Evolutionary conservation across 2,888 invertebrate species (phyloP), one percentile per base, ranked within the genome.

Genomic region (Phorcus lineatus): DNA sequence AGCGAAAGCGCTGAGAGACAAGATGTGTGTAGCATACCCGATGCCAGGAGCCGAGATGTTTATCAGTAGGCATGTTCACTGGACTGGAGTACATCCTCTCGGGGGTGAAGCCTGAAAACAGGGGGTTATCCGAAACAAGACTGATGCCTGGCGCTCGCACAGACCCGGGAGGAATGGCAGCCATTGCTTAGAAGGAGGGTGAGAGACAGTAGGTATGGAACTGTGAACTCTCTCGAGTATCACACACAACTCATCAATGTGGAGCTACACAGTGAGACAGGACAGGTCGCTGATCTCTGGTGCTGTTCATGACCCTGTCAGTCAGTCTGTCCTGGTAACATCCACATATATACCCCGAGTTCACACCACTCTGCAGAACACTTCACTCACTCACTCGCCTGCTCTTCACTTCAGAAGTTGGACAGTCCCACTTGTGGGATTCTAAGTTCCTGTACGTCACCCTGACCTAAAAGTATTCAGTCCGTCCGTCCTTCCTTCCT

Each of bases 391-490:
- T 1, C 13, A 11, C 47, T 47, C 7, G 4, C 47, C 13, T 6
- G 47, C 47, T 47, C 47, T 47, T 47, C 47, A 47, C 47, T 47
- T 47, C 47, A 11, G 47, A 47, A 47, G 47, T 47, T 11, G 47
- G 19, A 70, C 36, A 70, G 57, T 70, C 70, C 70, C 70, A 70
- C 70, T 70, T 70, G 70, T 70, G 70, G 17, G 70, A 70, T 70
- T 70, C 40, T 40, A 9, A 31, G 31, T 70, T 70, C 70, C 40
- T 36, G 70, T 36, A n/a, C 70, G 40, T 70, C 70, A 70, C 70
- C 31, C 70, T 36, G 28, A 36, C 13, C 31, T 28, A n/a, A 11
- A 70, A 70, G 11, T 70, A 47, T 47, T 36, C 36, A 4, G 36
- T 36, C 36, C 36, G 36, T 47, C 47, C 47, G 4, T 47, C 47